Percentiles rank a stretch among this genome's conserved stretches.
Conservation (phyloP, 1,140 invertebrate genomes). For the Drosophila hydei region DNA sequence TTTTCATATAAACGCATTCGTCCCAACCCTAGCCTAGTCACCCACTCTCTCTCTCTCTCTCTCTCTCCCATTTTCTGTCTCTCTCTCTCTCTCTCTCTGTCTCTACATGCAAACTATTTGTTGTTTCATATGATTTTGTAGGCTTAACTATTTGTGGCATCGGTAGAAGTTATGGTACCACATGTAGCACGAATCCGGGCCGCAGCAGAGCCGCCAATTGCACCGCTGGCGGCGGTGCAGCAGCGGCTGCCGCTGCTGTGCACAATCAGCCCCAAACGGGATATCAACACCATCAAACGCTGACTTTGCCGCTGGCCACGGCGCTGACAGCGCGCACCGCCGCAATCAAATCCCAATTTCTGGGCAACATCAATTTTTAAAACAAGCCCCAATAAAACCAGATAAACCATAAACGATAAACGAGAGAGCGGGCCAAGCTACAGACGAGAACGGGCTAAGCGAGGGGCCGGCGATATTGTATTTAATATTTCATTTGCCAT, state of each 20-base stretch:
- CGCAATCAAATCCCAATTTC: constrained; percentile 83
- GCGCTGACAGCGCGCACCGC: constrained; percentile 79
- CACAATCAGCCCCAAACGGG: constrained; percentile 69
- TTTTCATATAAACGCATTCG: constrained; percentile 28
- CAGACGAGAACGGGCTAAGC: constrained; percentile 9
- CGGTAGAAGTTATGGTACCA: constrained; percentile 83
- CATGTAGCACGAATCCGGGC: constrained; percentile 77
- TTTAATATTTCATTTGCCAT: constrained; percentile 51
- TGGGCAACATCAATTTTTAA: constrained; percentile 83
- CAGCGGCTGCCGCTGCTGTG: constrained; percentile 47
- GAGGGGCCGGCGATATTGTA: constrained; percentile 41
- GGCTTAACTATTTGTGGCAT: constrained; percentile 84
- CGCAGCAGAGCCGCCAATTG: constrained; percentile 64
- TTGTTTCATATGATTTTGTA: constrained; percentile 81
- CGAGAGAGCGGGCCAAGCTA: constrained; percentile 13
- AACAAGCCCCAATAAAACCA: constrained; percentile 22
- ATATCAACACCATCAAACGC: constrained; percentile 75
- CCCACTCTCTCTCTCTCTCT: constrained; percentile 29
- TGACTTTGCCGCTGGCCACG: constrained; percentile 78
- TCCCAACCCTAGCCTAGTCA: constrained; percentile 44
- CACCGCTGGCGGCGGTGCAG: constrained; percentile 36
- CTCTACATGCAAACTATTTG: constrained; percentile 60
- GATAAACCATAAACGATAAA: constrained; percentile 28
- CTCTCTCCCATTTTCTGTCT: constrained; percentile 4
- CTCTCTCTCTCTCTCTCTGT: constrained; percentile 36